Evolutionary conservation across 1,140 invertebrate species (phyloP), one percentile per base, ranked within the genome.

Genomic region (silkworm (Bombyx mori)): DNA sequence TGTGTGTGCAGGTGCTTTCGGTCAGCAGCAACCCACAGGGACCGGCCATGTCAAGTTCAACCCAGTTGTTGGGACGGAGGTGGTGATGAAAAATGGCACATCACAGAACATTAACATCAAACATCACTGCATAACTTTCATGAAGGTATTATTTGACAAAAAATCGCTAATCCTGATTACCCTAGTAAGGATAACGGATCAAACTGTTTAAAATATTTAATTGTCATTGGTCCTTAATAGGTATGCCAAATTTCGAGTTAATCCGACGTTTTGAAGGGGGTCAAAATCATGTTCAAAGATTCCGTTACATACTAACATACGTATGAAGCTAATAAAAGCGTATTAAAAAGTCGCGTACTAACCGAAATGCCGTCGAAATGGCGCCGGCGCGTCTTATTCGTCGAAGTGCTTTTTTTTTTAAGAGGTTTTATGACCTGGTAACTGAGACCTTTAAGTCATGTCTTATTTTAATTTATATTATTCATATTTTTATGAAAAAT

Each of bases 61-160:
- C 68, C 94, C 97, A 0, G 91, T 96, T 0, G 92, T 92, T 52
- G 97, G 97, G 12, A 95, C 92, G 0, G 97, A 99, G 77, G 95
- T 96, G 0, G 94, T 99, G 89, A 90, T 96, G 54, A 98, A 98
- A 83, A 93, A 93, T 82, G 95, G 95, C 3, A 90, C 91, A 8
- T 91, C 93, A 1, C 92, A 92, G 66, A 96, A 89, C 58, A 97
- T 99, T 62, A 94, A 91, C 58, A 99, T 96, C 2, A 92, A 95
- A 68, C 96, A 98, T 82, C 95, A 98, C 78, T 98, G 97, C 77
- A 99, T 99, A 47, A 97, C 96, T 5, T 96, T 94, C 61, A 99
- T 99, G 98, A 98, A 99, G 81, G 87, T 88, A 58, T 6, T 8
- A 22, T 22, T 7, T 22, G 48, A 22, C 48, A 7, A 7, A 10